These are phyloP conservation scores for Drosophila helvetica DNA, from an alignment of 2,888 invertebrate genomes.

Conservation along the genomic window DNA sequence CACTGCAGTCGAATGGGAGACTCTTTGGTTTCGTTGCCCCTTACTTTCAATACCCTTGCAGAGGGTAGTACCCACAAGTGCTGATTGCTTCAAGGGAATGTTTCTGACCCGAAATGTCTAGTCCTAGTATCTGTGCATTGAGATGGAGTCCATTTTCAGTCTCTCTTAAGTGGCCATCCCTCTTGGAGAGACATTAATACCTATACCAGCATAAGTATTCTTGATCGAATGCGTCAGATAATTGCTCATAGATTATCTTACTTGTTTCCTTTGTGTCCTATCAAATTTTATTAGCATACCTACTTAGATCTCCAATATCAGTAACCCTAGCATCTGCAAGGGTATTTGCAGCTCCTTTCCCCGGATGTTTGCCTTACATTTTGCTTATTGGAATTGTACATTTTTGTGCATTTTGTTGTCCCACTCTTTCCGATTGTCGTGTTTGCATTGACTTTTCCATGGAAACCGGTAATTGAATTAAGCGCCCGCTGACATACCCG, in stretches of 20 bases:
- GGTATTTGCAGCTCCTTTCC: background rate
- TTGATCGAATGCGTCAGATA: no score
- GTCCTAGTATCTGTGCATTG: background rate
- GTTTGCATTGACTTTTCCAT: conserved; percentile 28
- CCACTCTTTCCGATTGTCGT: conserved; percentile 19
- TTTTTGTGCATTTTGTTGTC: conserved; percentile 22
- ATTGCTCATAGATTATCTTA: background rate
- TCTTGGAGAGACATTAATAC: background rate
- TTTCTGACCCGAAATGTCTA: background rate
- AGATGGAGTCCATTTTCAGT: background rate
- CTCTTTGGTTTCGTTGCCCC: background rate
- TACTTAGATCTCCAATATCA: background rate
- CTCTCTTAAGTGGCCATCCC: background rate
- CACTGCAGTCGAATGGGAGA: conserved; percentile 8
- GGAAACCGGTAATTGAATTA: conserved; percentile 61
- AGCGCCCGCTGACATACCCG: conserved; percentile 31
- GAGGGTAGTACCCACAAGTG: background rate
- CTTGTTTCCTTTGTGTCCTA: background rate
- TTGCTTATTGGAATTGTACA: conserved; percentile 1
- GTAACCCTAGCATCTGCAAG: background rate
- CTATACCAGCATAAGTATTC: background rate
- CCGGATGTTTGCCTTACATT: background rate
- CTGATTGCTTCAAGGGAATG: no score
- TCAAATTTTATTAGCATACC: background rate
- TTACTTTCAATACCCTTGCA: background rate